phyloP scores from a whole-genome alignment of 2,113 vertebrate genomes.

The Anseranas semipalmata region DNA sequence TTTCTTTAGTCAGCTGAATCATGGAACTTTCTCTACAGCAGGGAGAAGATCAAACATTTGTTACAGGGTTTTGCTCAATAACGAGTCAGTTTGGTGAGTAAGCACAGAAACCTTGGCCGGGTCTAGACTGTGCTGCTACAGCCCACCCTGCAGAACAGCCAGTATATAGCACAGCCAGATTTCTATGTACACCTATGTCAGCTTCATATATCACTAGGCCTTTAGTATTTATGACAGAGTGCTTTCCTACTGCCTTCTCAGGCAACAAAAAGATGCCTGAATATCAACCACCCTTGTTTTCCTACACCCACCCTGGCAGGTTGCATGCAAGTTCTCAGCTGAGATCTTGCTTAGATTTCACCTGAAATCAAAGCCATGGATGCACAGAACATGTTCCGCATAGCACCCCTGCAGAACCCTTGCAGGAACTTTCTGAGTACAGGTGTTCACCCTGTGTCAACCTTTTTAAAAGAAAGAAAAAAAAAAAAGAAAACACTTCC shows the following conservation, averaged over 20 bases:
- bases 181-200: neutral
- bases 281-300: neutral
- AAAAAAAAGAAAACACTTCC: neutral
- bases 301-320: neutral
- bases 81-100: neutral
- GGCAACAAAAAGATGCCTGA: neutral
- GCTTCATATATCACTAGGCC: neutral
- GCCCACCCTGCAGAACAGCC: neutral
- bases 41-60: neutral
- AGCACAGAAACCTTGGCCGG: neutral
- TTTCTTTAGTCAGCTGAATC: neutral
- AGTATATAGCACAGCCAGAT: neutral
- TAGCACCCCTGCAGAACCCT: neutral
- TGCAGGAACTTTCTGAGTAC: neutral
- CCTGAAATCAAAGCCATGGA: neutral
- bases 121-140: neutral
- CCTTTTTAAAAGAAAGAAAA: neutral
- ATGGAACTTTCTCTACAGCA: neutral
- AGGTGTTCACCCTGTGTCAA: neutral
- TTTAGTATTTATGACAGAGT: neutral
- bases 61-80: neutral
- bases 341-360: neutral
- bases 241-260: neutral
- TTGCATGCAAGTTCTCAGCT: rapidly evolving
- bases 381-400: neutral